Evolutionary conservation across 2,113 vertebrate species (phyloP).

Genomic region (Corythornis madagascariensis): DNA sequence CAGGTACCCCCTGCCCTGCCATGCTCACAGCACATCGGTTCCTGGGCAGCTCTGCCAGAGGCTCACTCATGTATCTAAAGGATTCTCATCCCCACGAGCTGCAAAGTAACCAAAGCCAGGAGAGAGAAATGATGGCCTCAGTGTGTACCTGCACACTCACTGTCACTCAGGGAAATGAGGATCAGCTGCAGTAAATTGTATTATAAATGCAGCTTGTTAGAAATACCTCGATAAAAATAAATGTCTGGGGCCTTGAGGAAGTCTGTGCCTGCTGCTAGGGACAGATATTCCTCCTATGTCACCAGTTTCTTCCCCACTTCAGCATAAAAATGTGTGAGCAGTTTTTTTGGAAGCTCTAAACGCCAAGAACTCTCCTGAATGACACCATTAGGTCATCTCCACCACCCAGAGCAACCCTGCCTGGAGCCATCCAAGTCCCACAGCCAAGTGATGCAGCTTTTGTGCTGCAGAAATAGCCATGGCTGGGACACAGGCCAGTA

Average conservation of each 20-base stretch:
- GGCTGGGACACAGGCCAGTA: neutral
- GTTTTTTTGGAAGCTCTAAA: neutral
- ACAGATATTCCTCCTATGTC: neutral
- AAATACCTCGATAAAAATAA: neutral
- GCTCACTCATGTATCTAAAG: accelerated
- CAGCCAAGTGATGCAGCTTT: neutral
- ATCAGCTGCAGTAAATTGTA: neutral
- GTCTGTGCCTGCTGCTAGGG: neutral
- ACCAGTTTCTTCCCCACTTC: neutral
- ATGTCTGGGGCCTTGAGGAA: neutral
- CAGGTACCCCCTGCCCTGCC: neutral
- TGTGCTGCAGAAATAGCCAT: neutral
- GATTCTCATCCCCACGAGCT: neutral
- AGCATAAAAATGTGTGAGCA: neutral
- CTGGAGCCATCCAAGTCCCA: neutral
- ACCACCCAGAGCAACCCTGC: neutral
- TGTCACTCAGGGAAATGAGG: neutral
- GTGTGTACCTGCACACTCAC: neutral
- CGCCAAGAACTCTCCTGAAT: neutral
- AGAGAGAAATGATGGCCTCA: neutral
- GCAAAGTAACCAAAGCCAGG: neutral
- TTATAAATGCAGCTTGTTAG: neutral
- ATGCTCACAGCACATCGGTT: accelerated
- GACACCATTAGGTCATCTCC: neutral
- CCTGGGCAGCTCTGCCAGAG: neutral